Percentiles rank a stretch among this genome's conserved stretches.
phyloP scores from a whole-genome alignment of 1,140 invertebrate genomes.

The Orussus abietinus region DNA sequence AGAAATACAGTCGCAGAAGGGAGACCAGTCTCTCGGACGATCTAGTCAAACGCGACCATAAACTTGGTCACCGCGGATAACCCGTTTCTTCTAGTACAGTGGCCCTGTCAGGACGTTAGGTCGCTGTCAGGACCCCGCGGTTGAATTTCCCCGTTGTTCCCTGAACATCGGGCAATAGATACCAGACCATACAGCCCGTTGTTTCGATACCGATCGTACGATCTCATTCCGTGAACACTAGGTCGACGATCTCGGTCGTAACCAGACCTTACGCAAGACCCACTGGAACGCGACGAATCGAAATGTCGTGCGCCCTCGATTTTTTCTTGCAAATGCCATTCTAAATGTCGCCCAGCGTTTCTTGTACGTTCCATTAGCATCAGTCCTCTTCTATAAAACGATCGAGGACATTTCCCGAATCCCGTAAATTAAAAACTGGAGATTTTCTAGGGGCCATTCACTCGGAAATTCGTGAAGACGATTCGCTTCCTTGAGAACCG shows the following conservation, averaged over 20 bases:
- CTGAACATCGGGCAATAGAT: not conserved
- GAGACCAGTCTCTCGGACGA: not conserved
- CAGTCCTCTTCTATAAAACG: too few relatives aligned
- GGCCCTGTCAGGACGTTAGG: not conserved
- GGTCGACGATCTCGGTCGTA: not conserved
- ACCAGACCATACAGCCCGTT: not conserved
- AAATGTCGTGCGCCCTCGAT: too few relatives aligned
- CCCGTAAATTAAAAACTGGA: too few relatives aligned
- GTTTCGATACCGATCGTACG: not conserved
- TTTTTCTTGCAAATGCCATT: too few relatives aligned
- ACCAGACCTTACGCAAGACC: not conserved
- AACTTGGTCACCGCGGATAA: not conserved
- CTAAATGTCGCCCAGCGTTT: too few relatives aligned
- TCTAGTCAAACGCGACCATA: not conserved
- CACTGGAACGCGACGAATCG: not conserved
- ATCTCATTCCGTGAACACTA: not conserved
- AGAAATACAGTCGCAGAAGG: not conserved
- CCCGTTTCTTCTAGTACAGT: not conserved
- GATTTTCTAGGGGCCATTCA: too few relatives aligned
- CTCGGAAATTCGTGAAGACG: too few relatives aligned
- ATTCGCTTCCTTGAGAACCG: too few relatives aligned
- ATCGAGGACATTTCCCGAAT: too few relatives aligned
- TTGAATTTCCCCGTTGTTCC: not conserved
- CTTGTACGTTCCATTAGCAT: too few relatives aligned
- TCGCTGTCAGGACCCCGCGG: not conserved